Base-by-base conservation (phyloP, 2,797 vertebrate species). In the Xenops minutus region DNA sequence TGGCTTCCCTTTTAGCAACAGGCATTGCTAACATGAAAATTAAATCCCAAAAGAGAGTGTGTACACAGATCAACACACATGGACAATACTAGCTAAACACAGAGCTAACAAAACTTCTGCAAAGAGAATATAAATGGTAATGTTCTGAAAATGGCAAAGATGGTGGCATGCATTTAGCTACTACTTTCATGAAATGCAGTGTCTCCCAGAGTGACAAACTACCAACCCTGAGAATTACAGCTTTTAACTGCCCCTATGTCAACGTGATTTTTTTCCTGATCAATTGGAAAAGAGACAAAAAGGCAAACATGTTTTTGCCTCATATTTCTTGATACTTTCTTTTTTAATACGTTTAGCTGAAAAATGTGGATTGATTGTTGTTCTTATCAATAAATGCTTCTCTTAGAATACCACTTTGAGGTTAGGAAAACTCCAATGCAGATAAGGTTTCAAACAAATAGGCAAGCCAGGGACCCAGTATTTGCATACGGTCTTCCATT, bases 371-470 rank as follows among this genome's bases (percentile, higher is more conserved):
- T 80, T 85, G 17, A 21, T 76, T 80, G 22, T 72, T 89, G 30
- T 29, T 87, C 68, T 67, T 83, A 56, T 92, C 68, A 89, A 62
- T 83, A 80, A 88, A 85, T 4, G 16, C 12, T 85, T 61, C 6
- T 71, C 56, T 74, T 46, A 74, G 30, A 93, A 85, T 29, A 68
- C 4, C 37, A 58, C 61, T 95, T 88, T 83, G 78, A 95, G 56
- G 36, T 73, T 72, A 68, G 34, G 11, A 88, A 91, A 93, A 55
- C 49, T 58, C 30, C 68, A 92, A 89, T 48, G 56, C 26, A 88
- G 72, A 89, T 78, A 85, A 95, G 43, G 37, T 72, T 88, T 96
- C 64, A 93, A 94, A 93, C 19, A 90, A 74, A 67, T 6, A 76
- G 30, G 24, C 71, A 89, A 91, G 29, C 22, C 43, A 84, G 30